Evolutionary conservation across 35 echinoderm and acorn worm species (phyloP), one percentile per base, ranked within the genome.

Genomic region (Apostichopus parvimensis): DNA sequence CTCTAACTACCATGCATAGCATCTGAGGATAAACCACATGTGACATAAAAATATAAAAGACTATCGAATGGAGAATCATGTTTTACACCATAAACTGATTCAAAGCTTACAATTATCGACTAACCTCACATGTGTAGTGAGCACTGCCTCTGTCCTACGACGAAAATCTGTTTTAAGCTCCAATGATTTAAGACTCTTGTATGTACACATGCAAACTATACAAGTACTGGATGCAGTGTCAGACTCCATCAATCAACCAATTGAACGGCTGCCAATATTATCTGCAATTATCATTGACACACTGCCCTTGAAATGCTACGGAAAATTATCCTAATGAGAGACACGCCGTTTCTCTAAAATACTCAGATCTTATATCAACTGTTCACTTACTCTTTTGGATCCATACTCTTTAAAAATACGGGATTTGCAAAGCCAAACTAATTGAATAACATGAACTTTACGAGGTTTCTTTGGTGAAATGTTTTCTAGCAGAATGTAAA

Each of bases 121-220:
- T 28, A 80, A 21, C 6, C 20, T 15, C 26, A 80, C 78, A 52
- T 80, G 78, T 28, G 22, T 14, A 13, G 9, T 28, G 34, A 34
- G 26, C 20, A 80, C 78, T 52, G 20, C 34, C 53, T 80, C 23
- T 52, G 78, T 80, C 26, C 78, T 80, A 28, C 22, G 1, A 21
- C 6, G 20, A 80, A 54, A 80, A 12, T 28, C 3, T 80, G 78
- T 80, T 80, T 80, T 52, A 11, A 80, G n/a, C 8, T 52, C 20
- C 11, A 14, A 24, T 14, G 53, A 80, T 52, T 80, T 80, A 8
- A 80, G 78, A 14, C 6, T 24, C 53, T 28, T 52, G 34, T 80
- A 77, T 54, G 89, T 92, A 73, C 88, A 91, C 93, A 94, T 94
- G 70, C 93, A 94, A 57, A 83, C 13, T 10, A 79, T 52, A 86